Base-by-base conservation (phyloP, 2,888 invertebrate genomes). In the Notodonta ziczac region DNA sequence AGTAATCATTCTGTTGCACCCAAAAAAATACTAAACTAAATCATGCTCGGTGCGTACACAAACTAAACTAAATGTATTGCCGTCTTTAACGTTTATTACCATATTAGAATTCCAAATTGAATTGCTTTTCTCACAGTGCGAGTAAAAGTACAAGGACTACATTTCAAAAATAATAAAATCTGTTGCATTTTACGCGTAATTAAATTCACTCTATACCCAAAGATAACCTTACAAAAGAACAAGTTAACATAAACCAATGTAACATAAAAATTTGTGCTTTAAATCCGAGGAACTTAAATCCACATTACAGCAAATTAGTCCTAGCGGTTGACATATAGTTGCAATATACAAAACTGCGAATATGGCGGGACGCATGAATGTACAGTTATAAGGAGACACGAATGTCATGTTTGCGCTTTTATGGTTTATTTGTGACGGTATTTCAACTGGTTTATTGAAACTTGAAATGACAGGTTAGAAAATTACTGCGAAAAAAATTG, bases 341-440 rank as follows among this genome's bases (percentile, higher is more conserved):
- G 46, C 13, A 46, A 1, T 2, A 2, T 2, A 24, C 24, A 24
- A 50, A 50, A 6, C 16, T 7, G 9, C 6, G 50, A 6, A 50
- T 9, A 50, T 16, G 52, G 4, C 32, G 52, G 32, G 2, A 50
- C 16, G 16, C 16, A 9, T 50, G 52, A 10, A 52, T 12, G 52
- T 13, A 32, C 52, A 13, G 52, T 52, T 52, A 52, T 51, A 51
- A 51, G 24, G 51, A 52, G 52, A 1, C 52, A 52, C 32, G 32
- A n/a, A 52, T 52, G 52, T 52, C 52, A 13, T 52, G 50, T 16
- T 50, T 16, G 32, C 13, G 32, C 8, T 16, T 5, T 24, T 12
- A 10, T 5, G 7, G 32, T 10, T 32, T 10, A 50, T 52, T 52
- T 52, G 52, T 16, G 32, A 6, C 8, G 13, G 52, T 52, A 14